Conservation (phyloP, 2,113 vertebrate genomes). For the Mus spicilegus region DNA sequence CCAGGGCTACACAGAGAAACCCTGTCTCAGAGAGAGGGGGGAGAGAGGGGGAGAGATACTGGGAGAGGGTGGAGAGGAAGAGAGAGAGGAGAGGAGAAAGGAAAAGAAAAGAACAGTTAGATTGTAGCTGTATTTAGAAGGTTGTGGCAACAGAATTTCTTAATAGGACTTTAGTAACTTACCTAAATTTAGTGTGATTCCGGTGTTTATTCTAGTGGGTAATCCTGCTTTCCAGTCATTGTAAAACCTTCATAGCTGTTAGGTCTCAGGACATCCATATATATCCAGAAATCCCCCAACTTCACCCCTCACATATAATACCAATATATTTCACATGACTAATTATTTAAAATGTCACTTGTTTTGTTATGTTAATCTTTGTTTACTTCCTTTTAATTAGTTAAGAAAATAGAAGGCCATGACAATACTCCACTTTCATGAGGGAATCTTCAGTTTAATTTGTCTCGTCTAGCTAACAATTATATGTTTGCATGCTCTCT, state of each 20-base stretch:
- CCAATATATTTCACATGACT: not conserved
- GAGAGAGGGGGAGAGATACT: no score
- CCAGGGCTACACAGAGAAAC: not conserved
- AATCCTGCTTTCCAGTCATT: not conserved
- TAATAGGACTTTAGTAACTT: not conserved
- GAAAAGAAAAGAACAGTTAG: not conserved
- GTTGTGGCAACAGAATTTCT: constrained; percentile 48
- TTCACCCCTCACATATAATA: not conserved
- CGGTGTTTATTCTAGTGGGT: constrained; percentile 2
- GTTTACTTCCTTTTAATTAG: constrained; percentile 48
- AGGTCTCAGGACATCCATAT: not conserved
- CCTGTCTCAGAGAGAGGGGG: not conserved
- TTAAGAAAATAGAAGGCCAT: constrained; percentile 55
- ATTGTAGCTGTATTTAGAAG: constrained; percentile 37
- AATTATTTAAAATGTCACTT: constrained; percentile 44
- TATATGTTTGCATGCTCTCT: not conserved
- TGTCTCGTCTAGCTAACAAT: constrained; percentile 46
- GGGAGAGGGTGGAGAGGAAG: no score
- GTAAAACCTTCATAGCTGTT: constrained; percentile 32
- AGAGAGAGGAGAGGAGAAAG: not conserved
- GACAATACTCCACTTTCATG: constrained; percentile 56
- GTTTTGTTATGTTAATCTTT: constrained; percentile 30
- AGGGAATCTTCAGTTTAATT: constrained; percentile 36
- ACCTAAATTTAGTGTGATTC: constrained; percentile 38
- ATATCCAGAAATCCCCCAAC: not conserved